Evolutionary conservation across 2,113 vertebrate species (phyloP).

Genomic region (Menidia beryllina): DNA sequence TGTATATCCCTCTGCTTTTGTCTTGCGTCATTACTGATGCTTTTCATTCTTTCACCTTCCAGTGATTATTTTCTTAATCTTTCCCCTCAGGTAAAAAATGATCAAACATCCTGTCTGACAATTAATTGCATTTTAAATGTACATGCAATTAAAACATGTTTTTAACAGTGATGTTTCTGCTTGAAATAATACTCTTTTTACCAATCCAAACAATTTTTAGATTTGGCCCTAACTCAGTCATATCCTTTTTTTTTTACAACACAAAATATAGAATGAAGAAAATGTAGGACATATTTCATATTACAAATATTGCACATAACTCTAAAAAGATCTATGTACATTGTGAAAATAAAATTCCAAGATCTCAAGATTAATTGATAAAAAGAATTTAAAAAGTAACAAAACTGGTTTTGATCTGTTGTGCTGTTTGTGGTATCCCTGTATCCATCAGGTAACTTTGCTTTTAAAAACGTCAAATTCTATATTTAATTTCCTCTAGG

Average conservation of each 20-base stretch:
- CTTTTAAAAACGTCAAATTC: background rate
- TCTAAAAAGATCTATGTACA: background rate
- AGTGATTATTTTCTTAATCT: constrained; percentile 10
- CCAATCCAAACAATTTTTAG: background rate
- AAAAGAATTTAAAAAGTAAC: too few relatives aligned
- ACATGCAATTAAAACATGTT: background rate
- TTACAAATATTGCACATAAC: background rate
- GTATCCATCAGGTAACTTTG: background rate
- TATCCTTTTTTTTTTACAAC: background rate
- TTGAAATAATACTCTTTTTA: background rate
- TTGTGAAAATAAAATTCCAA: background rate
- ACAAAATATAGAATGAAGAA: background rate
- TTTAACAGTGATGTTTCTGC: background rate
- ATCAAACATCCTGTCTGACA: background rate
- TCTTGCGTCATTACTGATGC: constrained; percentile 52
- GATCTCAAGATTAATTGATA: too few relatives aligned
- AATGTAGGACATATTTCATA: background rate
- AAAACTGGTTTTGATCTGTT: too few relatives aligned
- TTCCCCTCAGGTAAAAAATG: background rate
- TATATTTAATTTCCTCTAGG: background rate
- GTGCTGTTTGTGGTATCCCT: background rate
- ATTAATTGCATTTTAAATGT: background rate
- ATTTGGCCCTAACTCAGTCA: background rate
- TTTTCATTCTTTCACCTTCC: constrained; percentile 14
- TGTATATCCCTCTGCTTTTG: constrained; percentile 37